phyloP scores from a whole-genome alignment of 2,113 vertebrate species.

The Blennius ocellaris region DNA sequence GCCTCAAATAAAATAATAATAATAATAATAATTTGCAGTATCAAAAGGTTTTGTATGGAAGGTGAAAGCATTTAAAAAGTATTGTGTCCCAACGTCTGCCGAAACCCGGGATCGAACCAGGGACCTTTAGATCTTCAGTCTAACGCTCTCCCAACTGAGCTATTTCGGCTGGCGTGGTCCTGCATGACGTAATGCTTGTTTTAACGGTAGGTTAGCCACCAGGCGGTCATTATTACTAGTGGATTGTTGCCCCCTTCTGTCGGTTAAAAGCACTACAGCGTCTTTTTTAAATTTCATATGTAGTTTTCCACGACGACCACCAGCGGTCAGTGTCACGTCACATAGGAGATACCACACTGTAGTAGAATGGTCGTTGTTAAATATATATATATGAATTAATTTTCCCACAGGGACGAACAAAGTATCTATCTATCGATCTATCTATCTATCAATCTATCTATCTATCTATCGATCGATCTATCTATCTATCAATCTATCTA shows the following conservation, averaged over 20 bases:
- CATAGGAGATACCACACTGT: fast-evolving
- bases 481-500: no score
- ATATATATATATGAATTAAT: no score
- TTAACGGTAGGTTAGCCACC: no score
- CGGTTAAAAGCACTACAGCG: neutral
- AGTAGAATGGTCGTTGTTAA: no score
- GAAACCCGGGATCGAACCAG: slow-evolving; percentile 51
- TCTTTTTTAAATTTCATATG: neutral
- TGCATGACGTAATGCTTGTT: neutral
- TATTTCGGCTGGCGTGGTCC: slow-evolving; percentile 9
- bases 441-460: no score
- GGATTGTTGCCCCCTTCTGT: slow-evolving; percentile 20
- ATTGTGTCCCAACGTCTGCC: neutral
- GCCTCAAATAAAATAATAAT: no score
- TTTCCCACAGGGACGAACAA: no score
- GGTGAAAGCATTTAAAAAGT: neutral
- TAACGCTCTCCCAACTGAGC: slow-evolving; percentile 44
- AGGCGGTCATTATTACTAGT: neutral
- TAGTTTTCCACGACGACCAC: fast-evolving
- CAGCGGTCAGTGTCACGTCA: neutral
- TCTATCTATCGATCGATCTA: no score
- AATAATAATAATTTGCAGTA: no score
- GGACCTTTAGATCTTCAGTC: slow-evolving; percentile 46
- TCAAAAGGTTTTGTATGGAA: no score
- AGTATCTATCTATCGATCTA: no score